A percentile compares a stretch with the other conserved stretches of the same genome.
These are phyloP conservation scores for Marronus borbonicus DNA, from an alignment of 2,888 invertebrate genomes.

Conservation along the genomic window DNA sequence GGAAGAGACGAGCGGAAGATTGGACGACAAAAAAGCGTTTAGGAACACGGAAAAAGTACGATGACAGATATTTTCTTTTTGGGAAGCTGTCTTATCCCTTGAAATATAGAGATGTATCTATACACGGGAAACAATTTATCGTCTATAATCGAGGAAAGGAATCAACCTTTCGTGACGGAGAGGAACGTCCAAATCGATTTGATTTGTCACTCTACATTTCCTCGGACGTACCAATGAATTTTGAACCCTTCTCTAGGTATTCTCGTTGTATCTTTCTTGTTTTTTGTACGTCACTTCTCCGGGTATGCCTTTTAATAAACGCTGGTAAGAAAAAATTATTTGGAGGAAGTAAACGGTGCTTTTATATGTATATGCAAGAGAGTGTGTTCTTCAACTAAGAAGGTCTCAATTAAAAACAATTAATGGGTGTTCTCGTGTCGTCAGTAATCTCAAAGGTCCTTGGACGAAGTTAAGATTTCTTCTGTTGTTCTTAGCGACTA, in stretches of 20 bases:
- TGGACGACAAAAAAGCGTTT: neutral
- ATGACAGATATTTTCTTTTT: neutral
- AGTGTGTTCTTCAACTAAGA: too few relatives aligned
- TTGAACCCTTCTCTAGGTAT: neutral
- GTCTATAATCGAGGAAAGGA: neutral
- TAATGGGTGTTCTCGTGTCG: too few relatives aligned
- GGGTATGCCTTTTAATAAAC: too few relatives aligned
- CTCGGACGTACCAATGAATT: neutral
- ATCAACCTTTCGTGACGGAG: neutral
- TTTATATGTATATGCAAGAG: too few relatives aligned
- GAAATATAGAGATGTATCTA: neutral
- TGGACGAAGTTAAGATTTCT: too few relatives aligned
- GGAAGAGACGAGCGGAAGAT: neutral
- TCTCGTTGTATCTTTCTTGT: neutral
- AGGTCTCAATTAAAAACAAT: too few relatives aligned
- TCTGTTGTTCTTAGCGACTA: too few relatives aligned
- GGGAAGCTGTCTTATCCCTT: neutral
- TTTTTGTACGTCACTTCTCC: too few relatives aligned
- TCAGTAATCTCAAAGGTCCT: too few relatives aligned
- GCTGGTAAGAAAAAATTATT: too few relatives aligned
- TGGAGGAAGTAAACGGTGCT: too few relatives aligned
- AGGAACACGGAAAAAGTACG: constrained; percentile 8
- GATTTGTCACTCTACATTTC: neutral
- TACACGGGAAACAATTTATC: neutral
- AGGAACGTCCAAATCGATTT: neutral